Evolutionary conservation across 2,797 vertebrate genomes (phyloP), one percentile per base, ranked within the genome.

Genomic region (Xiphorhynchus erythropygius): DNA sequence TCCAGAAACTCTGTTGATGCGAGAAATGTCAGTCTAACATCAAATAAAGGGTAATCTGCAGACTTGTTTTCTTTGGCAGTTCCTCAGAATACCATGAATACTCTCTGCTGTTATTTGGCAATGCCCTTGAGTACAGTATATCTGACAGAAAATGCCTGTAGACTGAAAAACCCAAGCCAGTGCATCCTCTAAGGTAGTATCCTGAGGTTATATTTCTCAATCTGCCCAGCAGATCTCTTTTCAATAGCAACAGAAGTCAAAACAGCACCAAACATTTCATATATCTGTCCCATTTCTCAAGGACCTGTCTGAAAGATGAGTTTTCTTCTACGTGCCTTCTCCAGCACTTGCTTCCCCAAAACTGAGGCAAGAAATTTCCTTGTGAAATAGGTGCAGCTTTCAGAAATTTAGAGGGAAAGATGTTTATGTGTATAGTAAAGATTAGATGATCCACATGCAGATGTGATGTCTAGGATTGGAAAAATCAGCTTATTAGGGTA

Each of bases 161-260:
- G 42, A 39, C 32, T 80, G 33, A 64, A 83, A 85, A 87, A 90
- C 46, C 22, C 28, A 35, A 80, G 50, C 5, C 27, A 82, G 47
- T 2, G 4, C 67, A 90, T 79, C 77, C 53, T 95, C 47, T 50
- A 37, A 92, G 65, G 56, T 52, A 75, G 52, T 64, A 64, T 70
- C 64, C 63, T 35, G 30, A 19, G 24, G 59, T 83, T 74, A 10
- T 56, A 70, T 86, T 93, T 89, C 83, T 94, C 80, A 81, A 0
- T 65, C 44, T 62, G 30, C 37, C 44, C 69, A 73, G 41, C 11
- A 57, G 41, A 57, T 77, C 22, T 67, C 24, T 84, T 89, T 81
- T 64, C 81, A 85, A 86, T 68, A 92, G 84, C 78, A 95, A 70
- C 37, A n/a, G 42, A 85, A 70, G 56, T 59, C 90, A 96, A 93